Conservation (phyloP, 2,888 invertebrate genomes). For the Drosophila diplacantha region DNA sequence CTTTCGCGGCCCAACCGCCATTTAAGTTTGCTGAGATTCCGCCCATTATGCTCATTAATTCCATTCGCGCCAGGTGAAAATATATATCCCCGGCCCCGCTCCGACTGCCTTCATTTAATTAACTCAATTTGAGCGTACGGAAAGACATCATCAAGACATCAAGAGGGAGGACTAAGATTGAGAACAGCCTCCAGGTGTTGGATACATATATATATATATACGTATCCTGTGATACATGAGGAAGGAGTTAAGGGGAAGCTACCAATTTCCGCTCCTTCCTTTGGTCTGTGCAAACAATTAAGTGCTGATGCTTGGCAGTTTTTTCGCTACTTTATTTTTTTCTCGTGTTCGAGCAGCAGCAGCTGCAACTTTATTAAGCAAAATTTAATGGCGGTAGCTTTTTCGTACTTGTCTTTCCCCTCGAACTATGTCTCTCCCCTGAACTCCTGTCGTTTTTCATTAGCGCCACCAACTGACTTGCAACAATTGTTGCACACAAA, state of each 20-base stretch:
- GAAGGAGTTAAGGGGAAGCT: constrained; percentile 10
- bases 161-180: constrained; percentile 24
- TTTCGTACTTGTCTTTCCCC: constrained; percentile 1
- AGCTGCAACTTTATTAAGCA: constrained; percentile 74
- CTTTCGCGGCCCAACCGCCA: constrained; percentile 25
- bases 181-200: constrained; percentile 26
- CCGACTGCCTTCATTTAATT: constrained; percentile 55
- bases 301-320: constrained; percentile 74
- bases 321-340: constrained; percentile 37
- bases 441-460: constrained; percentile 65
- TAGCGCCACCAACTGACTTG: constrained; percentile 70
- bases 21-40: constrained; percentile 64
- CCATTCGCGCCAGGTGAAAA: constrained; percentile 47
- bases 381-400: constrained; percentile 64
- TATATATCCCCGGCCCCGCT: background rate
- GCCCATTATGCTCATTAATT: constrained; percentile 65
- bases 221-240: background rate
- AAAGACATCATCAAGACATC: constrained; percentile 67
- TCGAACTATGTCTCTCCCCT: constrained; percentile 14
- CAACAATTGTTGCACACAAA: constrained; percentile 69
- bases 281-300: constrained; percentile 67
- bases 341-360: constrained; percentile 18
- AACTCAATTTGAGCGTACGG: constrained; percentile 68
- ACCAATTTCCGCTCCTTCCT: constrained; percentile 10
- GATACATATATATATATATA: constrained; percentile 3